These are phyloP conservation scores for Cheumatopsyche charites DNA, from an alignment of 1,140 invertebrate genomes.

Conservation along the genomic window DNA sequence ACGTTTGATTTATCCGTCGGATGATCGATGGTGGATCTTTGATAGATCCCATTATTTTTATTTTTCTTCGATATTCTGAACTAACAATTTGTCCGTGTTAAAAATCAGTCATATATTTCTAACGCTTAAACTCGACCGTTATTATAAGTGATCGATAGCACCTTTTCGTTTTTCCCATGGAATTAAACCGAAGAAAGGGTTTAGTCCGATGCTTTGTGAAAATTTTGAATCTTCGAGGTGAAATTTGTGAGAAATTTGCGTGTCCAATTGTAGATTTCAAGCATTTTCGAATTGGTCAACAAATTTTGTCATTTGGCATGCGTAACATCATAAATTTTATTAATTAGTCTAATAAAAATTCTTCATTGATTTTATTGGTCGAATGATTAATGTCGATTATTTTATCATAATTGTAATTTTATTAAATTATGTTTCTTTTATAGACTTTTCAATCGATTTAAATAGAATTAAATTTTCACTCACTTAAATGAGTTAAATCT, in stretches of 20 bases:
- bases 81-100: conserved; percentile 12
- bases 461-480: no score
- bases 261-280: neutral
- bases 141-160: conserved; percentile 3
- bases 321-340: conserved; percentile 9
- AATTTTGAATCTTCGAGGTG: no score
- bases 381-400: neutral
- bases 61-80: no score
- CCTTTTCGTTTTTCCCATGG: conserved; percentile 11
- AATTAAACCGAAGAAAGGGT: neutral
- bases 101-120: conserved; percentile 20
- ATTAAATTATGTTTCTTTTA: no score
- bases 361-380: neutral
- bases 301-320: conserved; percentile 16
- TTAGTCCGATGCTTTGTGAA: no score
- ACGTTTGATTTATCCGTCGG: conserved; percentile 13
- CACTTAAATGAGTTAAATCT: no score
- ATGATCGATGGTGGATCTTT: conserved; percentile 2
- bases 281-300: neutral
- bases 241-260: no score
- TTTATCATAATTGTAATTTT: no score
- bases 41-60: no score
- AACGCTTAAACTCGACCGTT: neutral
- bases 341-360: conserved; percentile 22
- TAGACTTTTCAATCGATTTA: no score